These are phyloP conservation scores for Sciaenops ocellatus DNA, from an alignment of 2,797 vertebrate genomes.

Conservation along the genomic window DNA sequence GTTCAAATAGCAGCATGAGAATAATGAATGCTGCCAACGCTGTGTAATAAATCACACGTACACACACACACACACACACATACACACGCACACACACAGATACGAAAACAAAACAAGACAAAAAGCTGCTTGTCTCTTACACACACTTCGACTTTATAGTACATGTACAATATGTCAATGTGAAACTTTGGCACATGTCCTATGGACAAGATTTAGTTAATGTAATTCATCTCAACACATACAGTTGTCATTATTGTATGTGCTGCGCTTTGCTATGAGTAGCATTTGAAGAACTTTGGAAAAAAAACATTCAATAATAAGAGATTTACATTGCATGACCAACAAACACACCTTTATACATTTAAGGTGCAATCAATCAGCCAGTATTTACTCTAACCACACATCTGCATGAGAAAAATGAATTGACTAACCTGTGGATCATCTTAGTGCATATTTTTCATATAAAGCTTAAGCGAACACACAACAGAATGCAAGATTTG, in stretches of 20 bases:
- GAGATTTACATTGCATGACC: not conserved
- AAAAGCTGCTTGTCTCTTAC: conserved; percentile 8
- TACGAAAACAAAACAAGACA: conserved; percentile 11
- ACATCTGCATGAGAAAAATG: conserved; percentile 31
- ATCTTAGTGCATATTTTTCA: conserved; percentile 17
- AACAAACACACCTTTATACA: conserved; percentile 8
- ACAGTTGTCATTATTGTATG: not conserved
- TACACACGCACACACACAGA: too few species aligned
- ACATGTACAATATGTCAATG: not conserved
- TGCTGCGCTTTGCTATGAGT: not conserved
- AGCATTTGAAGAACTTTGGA: not conserved
- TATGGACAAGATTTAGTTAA: conserved; percentile 10
- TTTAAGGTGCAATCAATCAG: conserved; percentile 54
- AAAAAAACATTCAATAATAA: not conserved
- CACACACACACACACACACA: too few species aligned
- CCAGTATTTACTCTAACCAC: conserved; percentile 46
- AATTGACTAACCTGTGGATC: conserved; percentile 8
- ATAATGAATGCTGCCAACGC: conserved; percentile 73
- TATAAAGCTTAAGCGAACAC: conserved; percentile 21
- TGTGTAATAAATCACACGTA: conserved; percentile 63
- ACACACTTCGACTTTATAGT: not conserved
- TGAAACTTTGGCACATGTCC: conserved; percentile 3
- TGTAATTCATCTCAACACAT: not conserved
- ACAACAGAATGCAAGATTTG: conserved; percentile 38
- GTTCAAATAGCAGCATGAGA: conserved; percentile 73